These are phyloP conservation scores for Allygus modestus DNA, from an alignment of 2,888 invertebrate species.

Conservation along the genomic window DNA sequence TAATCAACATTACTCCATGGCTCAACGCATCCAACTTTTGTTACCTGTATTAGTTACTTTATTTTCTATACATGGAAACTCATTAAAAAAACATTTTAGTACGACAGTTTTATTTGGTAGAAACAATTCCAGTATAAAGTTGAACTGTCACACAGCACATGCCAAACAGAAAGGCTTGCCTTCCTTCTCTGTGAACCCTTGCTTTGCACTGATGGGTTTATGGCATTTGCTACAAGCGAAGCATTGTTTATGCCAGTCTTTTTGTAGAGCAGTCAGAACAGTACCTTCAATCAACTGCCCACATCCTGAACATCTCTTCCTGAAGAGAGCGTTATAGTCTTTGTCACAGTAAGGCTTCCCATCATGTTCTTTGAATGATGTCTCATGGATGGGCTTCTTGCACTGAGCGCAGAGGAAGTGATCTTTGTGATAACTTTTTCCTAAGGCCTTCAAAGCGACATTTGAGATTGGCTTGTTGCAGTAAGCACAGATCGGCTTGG, in stretches of 20 bases:
- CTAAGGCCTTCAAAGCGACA: slow-evolving; percentile 77
- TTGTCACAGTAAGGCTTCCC: slow-evolving; percentile 81
- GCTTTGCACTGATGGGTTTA: neutral
- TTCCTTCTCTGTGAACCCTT: neutral
- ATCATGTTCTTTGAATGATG: slow-evolving; percentile 80
- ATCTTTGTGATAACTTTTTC: slow-evolving; percentile 81
- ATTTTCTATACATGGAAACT: too few relatives aligned
- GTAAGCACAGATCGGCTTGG: neutral
- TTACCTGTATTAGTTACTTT: too few relatives aligned
- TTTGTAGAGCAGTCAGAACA: neutral
- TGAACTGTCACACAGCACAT: too few relatives aligned
- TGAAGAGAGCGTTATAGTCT: slow-evolving; percentile 79
- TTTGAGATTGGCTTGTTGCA: slow-evolving; percentile 31
- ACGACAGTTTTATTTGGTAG: too few relatives aligned
- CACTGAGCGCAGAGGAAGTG: slow-evolving; percentile 80
- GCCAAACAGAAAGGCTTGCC: neutral
- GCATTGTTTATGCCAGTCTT: slow-evolving; percentile 16
- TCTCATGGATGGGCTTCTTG: slow-evolving; percentile 78
- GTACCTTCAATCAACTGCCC: neutral
- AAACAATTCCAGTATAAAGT: too few relatives aligned
- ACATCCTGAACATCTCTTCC: slow-evolving; percentile 18
- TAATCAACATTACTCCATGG: too few relatives aligned
- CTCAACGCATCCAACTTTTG: too few relatives aligned
- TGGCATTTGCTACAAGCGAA: neutral
- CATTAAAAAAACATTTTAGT: too few relatives aligned